Conservation (phyloP, 1,140 invertebrate genomes). For the Ruditapes philippinarum region DNA sequence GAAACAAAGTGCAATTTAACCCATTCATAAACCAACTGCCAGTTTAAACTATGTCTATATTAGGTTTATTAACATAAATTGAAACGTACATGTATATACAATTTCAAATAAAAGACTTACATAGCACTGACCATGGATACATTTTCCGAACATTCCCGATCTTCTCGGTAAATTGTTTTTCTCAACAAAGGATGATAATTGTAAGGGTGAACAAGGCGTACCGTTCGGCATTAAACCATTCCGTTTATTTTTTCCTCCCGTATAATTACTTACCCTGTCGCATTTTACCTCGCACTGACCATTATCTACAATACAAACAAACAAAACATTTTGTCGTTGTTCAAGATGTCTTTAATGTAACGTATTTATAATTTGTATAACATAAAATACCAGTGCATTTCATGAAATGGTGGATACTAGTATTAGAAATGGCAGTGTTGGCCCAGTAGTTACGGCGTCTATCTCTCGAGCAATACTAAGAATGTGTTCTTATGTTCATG, state of each 20-base stretch:
- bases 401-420: not conserved
- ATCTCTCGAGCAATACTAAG: no score
- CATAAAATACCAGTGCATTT: not conserved
- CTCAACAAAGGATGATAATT: conserved; percentile 9
- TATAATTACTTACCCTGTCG: not conserved
- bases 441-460: no score
- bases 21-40: no score
- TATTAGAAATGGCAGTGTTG: no score
- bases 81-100: no score
- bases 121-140: conserved; percentile 57
- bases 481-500: no score
- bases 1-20: no score
- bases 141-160: conserved; percentile 38
- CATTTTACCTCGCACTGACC: conserved; percentile 65
- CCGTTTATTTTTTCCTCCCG: not conserved
- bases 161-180: conserved; percentile 24
- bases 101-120: no score
- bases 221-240: conserved; percentile 63
- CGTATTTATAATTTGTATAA: not conserved
- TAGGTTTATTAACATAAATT: no score
- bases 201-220: conserved; percentile 9
- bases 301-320: conserved; percentile 12
- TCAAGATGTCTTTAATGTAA: no score
- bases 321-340: no score
- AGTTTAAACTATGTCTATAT: no score